Base-by-base conservation (phyloP, 2,888 invertebrate genomes). In the Pterostichus madidus region DNA sequence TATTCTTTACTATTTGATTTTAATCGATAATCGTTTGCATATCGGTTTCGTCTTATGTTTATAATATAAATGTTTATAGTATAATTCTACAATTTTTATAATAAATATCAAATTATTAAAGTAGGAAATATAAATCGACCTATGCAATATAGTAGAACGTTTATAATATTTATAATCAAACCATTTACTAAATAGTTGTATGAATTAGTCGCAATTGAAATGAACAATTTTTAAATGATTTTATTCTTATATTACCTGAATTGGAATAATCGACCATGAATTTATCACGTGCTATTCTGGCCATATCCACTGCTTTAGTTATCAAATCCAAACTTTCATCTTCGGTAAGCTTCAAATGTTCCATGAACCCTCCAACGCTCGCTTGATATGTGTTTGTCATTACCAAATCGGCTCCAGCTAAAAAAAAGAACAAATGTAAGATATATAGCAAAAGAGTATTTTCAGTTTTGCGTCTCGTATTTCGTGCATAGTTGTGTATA, bases 361-460 rank as follows among this genome's bases (percentile, higher is more conserved):
- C 92, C 87, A 93, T 91, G 88, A 97, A 96, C 5, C 97, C 95
- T 78, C 93, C 93, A 82, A 95, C 91, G 79, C 95, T 95, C 5
- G 97, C 96, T 91, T 98, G 98, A 90, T 98, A 98, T 59, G 97
- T 97, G 87, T 96, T 96, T 52, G 98, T 97, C 87, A 95, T 93
- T 86, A 98, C 94, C 84, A 98, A 90, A 87, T 98, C 95, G 53
- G 97, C 95, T 17, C 98, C 98, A 88, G 96, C 97, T 94, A 91
- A 86, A 90, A 91, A 32, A 71, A 71, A 71, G 44, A 59, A 17
- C 52, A 59, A 24, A 11, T 17, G 24, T 59, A n/a, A 52, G 52
- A 52, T 8, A 13, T 39, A 39, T 8, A 13, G 24, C 24, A 24
- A 24, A 24, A 24, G 52, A 52, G n/a, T 52, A 13, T 13, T 52